A percentile compares a stretch with the other conserved stretches of the same genome.
Evolutionary conservation across 2,113 vertebrate species (phyloP).

Genomic region (Perca schrenkii): DNA sequence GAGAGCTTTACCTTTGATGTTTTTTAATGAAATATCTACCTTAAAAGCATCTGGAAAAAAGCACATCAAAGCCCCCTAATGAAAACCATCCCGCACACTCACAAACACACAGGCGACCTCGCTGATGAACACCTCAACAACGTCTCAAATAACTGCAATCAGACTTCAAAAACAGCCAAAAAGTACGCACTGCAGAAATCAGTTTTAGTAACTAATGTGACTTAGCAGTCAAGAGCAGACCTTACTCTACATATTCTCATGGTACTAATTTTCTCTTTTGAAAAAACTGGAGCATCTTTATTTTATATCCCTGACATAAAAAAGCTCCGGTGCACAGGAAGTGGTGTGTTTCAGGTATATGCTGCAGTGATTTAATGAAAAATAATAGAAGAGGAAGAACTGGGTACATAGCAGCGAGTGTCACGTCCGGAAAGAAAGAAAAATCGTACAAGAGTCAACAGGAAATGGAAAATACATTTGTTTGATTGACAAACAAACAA

Average conservation of each 20-base stretch:
- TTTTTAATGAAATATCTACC: slow-evolving; percentile 39
- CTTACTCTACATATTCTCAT: background rate
- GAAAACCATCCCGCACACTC: slow-evolving; percentile 21
- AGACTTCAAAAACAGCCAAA: background rate
- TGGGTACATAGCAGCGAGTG: background rate
- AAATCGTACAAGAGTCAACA: background rate
- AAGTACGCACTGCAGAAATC: no score
- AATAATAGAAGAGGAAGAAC: no score
- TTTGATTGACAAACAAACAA: background rate
- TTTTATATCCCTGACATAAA: background rate
- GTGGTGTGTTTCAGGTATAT: background rate
- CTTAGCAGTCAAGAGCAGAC: background rate
- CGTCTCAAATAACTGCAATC: slow-evolving; percentile 17
- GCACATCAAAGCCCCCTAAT: slow-evolving; percentile 53
- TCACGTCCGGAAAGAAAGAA: background rate
- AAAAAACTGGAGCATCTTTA: background rate
- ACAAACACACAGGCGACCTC: background rate
- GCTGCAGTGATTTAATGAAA: background rate
- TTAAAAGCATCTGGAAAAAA: slow-evolving; percentile 54
- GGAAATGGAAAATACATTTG: background rate
- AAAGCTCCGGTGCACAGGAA: background rate
- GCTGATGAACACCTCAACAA: slow-evolving; percentile 2
- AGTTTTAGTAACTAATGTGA: no score
- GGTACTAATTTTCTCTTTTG: background rate
- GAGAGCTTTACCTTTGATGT: slow-evolving; percentile 45